phyloP scores from a whole-genome alignment of 2,113 vertebrate genomes.

The Verasper variegatus region DNA sequence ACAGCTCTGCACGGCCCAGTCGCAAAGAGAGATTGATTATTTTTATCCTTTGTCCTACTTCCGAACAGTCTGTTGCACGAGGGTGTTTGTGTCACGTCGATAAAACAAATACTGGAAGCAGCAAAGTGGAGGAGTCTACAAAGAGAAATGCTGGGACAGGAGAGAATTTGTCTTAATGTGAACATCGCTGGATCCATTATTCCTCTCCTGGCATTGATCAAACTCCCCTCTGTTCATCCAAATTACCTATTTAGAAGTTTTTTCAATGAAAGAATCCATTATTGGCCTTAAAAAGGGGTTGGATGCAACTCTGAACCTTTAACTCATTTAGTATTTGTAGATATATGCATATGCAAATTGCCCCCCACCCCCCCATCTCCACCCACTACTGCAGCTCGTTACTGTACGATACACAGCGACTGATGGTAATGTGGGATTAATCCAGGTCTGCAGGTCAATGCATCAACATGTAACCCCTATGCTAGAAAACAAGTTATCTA shows the following conservation, averaged over 20 bases:
- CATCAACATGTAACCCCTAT: no score
- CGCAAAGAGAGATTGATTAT: slow-evolving; percentile 56
- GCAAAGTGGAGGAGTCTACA: slow-evolving; percentile 14
- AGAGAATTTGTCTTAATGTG: slow-evolving; percentile 34
- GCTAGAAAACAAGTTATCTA: no score
- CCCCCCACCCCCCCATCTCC: background rate
- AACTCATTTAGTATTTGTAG: background rate
- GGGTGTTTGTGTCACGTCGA: slow-evolving; percentile 54
- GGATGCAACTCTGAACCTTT: background rate
- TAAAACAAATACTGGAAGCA: slow-evolving; percentile 50
- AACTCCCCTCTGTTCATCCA: background rate
- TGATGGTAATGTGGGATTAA: background rate
- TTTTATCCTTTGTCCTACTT: slow-evolving; percentile 58
- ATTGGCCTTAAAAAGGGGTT: background rate
- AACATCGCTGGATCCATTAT: slow-evolving; percentile 24
- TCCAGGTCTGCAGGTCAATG: background rate
- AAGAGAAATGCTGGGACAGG: slow-evolving; percentile 19
- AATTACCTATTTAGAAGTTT: background rate
- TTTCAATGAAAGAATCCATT: background rate
- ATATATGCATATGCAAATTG: background rate
- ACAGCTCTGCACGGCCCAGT: background rate
- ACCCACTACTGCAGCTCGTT: background rate
- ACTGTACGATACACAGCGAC: no score
- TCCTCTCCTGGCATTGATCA: background rate
- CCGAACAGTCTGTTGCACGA: slow-evolving; percentile 36